phyloP scores from a whole-genome alignment of 2,113 vertebrate genomes.

The Pluvialis apricaria region DNA sequence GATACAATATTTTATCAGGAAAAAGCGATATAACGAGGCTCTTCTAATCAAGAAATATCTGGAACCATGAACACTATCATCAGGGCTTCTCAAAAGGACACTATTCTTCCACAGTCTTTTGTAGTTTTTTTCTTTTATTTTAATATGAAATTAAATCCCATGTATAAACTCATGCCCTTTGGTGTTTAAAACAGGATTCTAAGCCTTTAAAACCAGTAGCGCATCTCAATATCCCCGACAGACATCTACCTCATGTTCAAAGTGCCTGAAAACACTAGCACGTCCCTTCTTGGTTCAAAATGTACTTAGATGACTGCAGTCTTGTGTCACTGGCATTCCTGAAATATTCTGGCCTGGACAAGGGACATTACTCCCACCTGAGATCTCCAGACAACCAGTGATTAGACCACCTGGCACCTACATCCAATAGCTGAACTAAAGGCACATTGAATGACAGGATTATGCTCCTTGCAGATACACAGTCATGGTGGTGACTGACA shows the following conservation, averaged over 20 bases:
- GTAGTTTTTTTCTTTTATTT: neutral
- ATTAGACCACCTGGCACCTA: neutral
- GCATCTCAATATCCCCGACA: neutral
- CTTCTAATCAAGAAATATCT: neutral
- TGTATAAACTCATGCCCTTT: neutral
- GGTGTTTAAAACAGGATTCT: neutral
- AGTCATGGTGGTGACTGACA: neutral
- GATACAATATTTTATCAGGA: neutral
- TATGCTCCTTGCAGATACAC: neutral
- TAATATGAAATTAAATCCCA: neutral
- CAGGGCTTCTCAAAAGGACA: neutral
- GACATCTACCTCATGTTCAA: neutral
- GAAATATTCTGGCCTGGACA: neutral
- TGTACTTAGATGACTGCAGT: neutral
- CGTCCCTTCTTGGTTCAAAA: neutral
- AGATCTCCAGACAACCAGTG: neutral
- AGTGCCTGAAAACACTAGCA: neutral
- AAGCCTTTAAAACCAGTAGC: neutral
- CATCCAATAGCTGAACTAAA: neutral
- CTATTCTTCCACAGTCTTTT: neutral
- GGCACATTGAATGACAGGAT: neutral
- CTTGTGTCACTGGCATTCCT: neutral
- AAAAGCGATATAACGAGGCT: neutral
- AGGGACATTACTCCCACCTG: neutral
- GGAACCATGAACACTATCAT: neutral